phyloP scores from a whole-genome alignment of 2,113 vertebrate genomes.

The Corythaixoides concolor region DNA sequence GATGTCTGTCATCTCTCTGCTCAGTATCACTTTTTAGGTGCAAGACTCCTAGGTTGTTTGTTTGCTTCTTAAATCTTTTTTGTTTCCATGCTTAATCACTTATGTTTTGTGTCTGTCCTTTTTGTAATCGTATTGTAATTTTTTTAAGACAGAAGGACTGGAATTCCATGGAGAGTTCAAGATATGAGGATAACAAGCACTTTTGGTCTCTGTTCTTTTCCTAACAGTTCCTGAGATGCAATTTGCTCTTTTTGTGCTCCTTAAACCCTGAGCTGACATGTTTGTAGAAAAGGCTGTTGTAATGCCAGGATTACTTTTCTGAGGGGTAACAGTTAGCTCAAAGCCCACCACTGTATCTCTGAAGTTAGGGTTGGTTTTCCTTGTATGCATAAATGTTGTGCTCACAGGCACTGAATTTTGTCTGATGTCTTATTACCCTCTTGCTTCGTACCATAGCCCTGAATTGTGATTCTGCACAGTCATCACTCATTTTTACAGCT shows the following conservation, averaged over 20 bases:
- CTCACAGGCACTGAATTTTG: neutral
- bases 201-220: neutral
- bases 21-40: neutral
- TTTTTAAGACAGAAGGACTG: neutral
- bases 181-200: neutral
- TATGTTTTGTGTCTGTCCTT: neutral
- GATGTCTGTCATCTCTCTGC: neutral
- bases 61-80: neutral
- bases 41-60: neutral
- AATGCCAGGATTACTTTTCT: neutral
- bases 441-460: neutral
- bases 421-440: neutral
- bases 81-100: neutral
- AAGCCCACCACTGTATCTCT: neutral
- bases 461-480: neutral
- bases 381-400: neutral
- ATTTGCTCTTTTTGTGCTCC: neutral
- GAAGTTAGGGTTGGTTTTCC: neutral
- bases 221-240: neutral
- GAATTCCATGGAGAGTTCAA: neutral
- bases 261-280: neutral
- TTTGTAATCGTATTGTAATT: rapidly evolving
- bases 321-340: neutral
- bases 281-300: neutral
- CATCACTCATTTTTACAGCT: neutral